Evolutionary conservation across 1,140 invertebrate genomes (phyloP), one percentile per base, ranked within the genome.

Genomic region (Acromyrmex echinatior): DNA sequence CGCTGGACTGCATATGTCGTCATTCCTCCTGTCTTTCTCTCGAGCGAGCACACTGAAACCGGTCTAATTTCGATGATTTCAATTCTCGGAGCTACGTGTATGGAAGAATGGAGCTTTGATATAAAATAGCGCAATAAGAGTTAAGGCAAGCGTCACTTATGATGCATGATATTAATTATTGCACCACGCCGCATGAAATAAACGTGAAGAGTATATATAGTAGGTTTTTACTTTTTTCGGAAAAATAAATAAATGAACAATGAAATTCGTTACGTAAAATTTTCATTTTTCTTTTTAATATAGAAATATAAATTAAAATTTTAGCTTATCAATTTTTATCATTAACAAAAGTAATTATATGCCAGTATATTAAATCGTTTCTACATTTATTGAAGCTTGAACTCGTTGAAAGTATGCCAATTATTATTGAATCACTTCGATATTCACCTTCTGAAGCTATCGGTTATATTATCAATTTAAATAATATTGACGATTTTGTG

Each of bases 1-100:
- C 68, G 80, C 70, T 63, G 80, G 56, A 74, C 70, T 84, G 70
- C 79, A 28, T 70, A 31, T 80, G 63, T 84, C 81, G 51, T 70
- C 73, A 77, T 77, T 49, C 21, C 16, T 49, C 35, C 45, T 31
- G 31, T 84, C 58, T 84, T 84, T 81, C 60, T 84, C 86, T n/a
- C 28, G 68, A 21, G 53, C 80, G n/a, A 76, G 9, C 39, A 58
- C 18, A 74, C 45, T 49, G n/a, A 58, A 84, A 76, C 70, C 63
- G 60, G 62, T 79, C 51, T 66, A 86, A 58, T 86, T 86, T 77
- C 76, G 60, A 80, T 80, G 16, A 35, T 49, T 76, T 51, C 14
- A 21, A 63, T 51, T 81, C 70, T 21, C 25, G 3, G 16, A 21
- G 0, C 39, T 62, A 31, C 3, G 12, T 14, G 14, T 21, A 51